Conservation (phyloP, 2,888 invertebrate genomes). For the Eremobia ochroleuca region DNA sequence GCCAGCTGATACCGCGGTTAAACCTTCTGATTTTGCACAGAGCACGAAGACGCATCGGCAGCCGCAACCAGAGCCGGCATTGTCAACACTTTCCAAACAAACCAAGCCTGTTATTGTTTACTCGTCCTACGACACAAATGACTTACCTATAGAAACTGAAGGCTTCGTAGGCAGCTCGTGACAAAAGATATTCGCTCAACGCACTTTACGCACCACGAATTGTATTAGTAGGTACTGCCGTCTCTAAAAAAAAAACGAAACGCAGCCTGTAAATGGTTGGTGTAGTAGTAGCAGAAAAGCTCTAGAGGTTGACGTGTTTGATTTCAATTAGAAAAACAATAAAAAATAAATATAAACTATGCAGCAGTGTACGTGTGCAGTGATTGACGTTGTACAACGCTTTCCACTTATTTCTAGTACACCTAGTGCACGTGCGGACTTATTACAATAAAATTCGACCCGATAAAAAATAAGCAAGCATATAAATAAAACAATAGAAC, state of each 20-base stretch:
- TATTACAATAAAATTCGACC: background rate
- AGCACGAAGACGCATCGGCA: background rate
- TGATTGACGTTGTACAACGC: background rate
- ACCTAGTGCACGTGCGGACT: no score
- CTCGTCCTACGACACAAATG: background rate
- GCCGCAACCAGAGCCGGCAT: no score
- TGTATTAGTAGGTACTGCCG: background rate
- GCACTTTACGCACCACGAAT: background rate
- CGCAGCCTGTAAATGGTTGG: background rate
- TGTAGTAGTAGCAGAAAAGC: background rate
- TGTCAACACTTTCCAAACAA: background rate
- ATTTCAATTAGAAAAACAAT: background rate
- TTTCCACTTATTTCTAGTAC: conserved; percentile 1
- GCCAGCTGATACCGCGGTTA: background rate
- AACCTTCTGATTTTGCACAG: background rate
- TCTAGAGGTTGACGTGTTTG: background rate
- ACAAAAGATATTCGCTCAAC: background rate
- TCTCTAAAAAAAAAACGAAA: no score
- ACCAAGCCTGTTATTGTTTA: background rate
- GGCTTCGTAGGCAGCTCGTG: background rate
- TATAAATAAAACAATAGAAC: background rate
- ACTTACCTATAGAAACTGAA: background rate
- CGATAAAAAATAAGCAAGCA: background rate
- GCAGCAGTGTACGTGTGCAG: no score
- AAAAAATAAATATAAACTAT: background rate